Evolutionary conservation across 2,888 invertebrate genomes (phyloP).

Genomic region (Ferdinandea cuprea): DNA sequence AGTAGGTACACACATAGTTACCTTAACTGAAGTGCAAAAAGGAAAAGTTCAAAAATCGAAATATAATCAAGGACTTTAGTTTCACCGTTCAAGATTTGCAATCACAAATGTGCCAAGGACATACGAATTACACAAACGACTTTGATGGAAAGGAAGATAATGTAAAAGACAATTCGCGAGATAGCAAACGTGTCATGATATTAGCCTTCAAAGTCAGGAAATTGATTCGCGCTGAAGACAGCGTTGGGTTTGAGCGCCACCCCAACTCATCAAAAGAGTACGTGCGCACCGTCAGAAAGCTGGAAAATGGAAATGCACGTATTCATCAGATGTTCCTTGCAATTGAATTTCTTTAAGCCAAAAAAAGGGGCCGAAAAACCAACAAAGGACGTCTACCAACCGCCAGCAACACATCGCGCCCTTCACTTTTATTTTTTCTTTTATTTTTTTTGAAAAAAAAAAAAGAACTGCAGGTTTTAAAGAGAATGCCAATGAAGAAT

Average conservation of each 20-base stretch:
- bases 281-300: slow-evolving; percentile 29
- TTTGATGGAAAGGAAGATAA: slow-evolving; percentile 6
- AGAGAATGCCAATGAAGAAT: slow-evolving; percentile 48
- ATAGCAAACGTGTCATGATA: slow-evolving; percentile 53
- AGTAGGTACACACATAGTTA: background rate
- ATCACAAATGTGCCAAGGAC: slow-evolving; percentile 67
- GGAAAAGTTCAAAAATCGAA: slow-evolving; percentile 13
- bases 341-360: slow-evolving; percentile 55
- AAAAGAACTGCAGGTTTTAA: slow-evolving; percentile 19
- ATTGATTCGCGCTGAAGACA: slow-evolving; percentile 56
- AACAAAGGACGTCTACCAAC: slow-evolving; percentile 16
- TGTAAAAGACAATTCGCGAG: slow-evolving; percentile 23
- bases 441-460: background rate
- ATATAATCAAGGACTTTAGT: slow-evolving; percentile 43
- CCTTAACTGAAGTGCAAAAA: slow-evolving; percentile 6
- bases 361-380: slow-evolving; percentile 21
- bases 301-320: slow-evolving; percentile 40
- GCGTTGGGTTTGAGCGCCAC: slow-evolving; percentile 7
- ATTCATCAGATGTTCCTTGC: slow-evolving; percentile 45
- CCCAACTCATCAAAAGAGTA: slow-evolving; percentile 44
- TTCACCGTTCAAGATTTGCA: slow-evolving; percentile 45
- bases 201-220: slow-evolving; percentile 48
- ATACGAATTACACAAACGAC: slow-evolving; percentile 24
- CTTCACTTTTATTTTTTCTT: slow-evolving; percentile 12
- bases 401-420: background rate